Base-by-base conservation (phyloP, 2,888 invertebrate genomes). In the Drosophila mayaguana region DNA sequence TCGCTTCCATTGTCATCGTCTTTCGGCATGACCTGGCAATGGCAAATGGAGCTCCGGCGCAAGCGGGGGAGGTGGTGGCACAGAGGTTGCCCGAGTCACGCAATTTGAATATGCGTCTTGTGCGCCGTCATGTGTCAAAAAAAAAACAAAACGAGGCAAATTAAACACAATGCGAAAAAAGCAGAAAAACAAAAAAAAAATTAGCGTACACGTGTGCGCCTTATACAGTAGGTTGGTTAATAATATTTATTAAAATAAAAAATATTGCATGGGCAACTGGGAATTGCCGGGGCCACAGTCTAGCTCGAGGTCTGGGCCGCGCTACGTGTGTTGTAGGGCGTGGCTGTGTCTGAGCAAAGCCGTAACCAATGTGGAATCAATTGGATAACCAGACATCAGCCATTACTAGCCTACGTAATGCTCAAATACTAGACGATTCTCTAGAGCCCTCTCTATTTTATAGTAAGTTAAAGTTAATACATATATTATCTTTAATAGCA, bases 31-130 rank as follows among this genome's bases (percentile, higher is more conserved):
- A 72, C 73, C 75, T 64, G 63, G 62, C 74, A 66, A 61, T 78
- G 40, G 63, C 28, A 36, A 60, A 59, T 74, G 38, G 56, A 32
- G 40, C 54, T 62, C 45, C 56, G 36, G n/a, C 14, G 14, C n/a
- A 18, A 22, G 34, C 28, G 6, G 28, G 38, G 18, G 14, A 0
- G 2, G 34, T 20, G 42, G 20, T 11, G 53, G 36, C n/a, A 11
- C 18, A 32, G 61, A 25, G 62, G 9, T 45, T 50, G 42, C 6
- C 57, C 59, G 34, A 63, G 80, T 78, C 85, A 82, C 84, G 83
- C 84, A 76, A 85, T 88, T 82, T 80, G 71, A 80, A 81, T 87
- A 69, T 73, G 67, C 68, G 63, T 72, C 77, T 75, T 78, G 50
- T 73, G 78, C 25, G 78, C 25, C 64, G 71, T 75, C 71, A 74